A percentile compares a stretch with the other conserved stretches of the same genome.
Conservation (phyloP, 2,888 invertebrate genomes). For the Phragmatobia fuliginosa region DNA sequence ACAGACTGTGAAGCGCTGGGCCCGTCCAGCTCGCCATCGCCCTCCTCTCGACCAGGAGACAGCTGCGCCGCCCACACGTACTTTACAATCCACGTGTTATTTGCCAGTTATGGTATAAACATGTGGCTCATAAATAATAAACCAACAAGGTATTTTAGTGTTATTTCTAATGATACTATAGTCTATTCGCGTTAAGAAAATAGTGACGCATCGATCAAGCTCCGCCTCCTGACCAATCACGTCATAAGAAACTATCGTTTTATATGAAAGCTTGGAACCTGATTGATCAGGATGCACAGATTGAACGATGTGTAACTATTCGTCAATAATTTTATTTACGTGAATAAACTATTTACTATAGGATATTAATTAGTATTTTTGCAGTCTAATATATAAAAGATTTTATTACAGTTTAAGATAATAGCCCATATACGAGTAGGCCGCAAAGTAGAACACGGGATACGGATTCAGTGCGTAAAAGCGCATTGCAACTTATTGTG, state of each 20-base stretch:
- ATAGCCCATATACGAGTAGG: background rate
- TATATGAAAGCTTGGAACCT: background rate
- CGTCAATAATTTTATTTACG: background rate
- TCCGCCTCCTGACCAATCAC: background rate
- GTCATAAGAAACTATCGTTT: too few relatives aligned
- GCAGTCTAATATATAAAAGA: too few relatives aligned
- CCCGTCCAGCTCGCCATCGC: slow-evolving; percentile 94
- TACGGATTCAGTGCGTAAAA: too few relatives aligned
- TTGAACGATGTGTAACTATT: background rate
- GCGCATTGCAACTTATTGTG: background rate
- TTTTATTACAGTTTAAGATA: too few relatives aligned
- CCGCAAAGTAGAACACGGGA: too few relatives aligned
- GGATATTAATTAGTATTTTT: too few relatives aligned
- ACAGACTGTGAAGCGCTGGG: slow-evolving; percentile 96
- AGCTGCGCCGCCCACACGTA: slow-evolving; percentile 83
- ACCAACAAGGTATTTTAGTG: background rate
- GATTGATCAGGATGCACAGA: background rate
- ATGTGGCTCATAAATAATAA: background rate
- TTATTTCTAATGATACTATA: background rate
- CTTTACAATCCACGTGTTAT: slow-evolving; percentile 50
- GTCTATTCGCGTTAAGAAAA: too few relatives aligned
- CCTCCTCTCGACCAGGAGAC: slow-evolving; percentile 94
- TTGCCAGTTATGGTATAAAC: slow-evolving; percentile 10
- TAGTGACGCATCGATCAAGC: background rate
- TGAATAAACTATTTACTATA: background rate